A percentile compares a stretch with the other conserved stretches of the same genome.
These are phyloP conservation scores for Gasteruption jaculator DNA, from an alignment of 2,888 invertebrate species.

Conservation along the genomic window DNA sequence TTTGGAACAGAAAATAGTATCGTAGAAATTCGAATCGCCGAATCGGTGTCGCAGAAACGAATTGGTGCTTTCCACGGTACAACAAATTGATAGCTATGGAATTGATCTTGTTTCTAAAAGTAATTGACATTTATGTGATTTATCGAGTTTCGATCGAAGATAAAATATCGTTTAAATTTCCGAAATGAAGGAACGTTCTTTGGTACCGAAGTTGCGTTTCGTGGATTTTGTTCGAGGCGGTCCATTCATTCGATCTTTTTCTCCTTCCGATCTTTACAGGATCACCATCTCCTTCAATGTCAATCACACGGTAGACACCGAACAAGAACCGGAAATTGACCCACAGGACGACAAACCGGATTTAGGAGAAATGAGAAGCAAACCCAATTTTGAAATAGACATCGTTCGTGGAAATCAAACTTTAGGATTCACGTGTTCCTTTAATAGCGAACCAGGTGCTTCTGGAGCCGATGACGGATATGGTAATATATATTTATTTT, in stretches of 20 bases:
- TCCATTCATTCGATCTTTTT: too few relatives aligned
- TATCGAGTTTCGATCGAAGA: too few relatives aligned
- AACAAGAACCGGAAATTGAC: conserved; percentile 63
- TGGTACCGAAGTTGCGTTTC: conserved; percentile 2
- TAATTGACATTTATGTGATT: too few relatives aligned
- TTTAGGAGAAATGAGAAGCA: conserved; percentile 80
- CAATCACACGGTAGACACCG: conserved; percentile 89
- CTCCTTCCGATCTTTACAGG: conserved; percentile 50
- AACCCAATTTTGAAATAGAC: conserved; percentile 89
- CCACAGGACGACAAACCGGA: conserved; percentile 66
- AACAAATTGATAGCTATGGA: too few relatives aligned
- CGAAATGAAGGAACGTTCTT: neutral
- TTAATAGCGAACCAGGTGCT: conserved; percentile 60
- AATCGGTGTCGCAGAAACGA: too few relatives aligned
- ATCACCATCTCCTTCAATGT: conserved; percentile 83
- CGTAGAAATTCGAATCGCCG: too few relatives aligned
- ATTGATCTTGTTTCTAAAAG: too few relatives aligned
- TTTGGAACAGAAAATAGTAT: conserved; percentile 28
- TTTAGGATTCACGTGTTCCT: conserved; percentile 82
- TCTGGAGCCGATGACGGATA: conserved; percentile 67
- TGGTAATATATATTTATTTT: conserved; percentile 52
- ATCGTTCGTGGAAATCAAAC: conserved; percentile 73
- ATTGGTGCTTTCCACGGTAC: too few relatives aligned
- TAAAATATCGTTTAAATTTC: too few relatives aligned
- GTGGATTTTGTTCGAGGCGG: conserved; percentile 8